Base-by-base conservation (phyloP, 2,113 vertebrate species). In the Oenanthe melanoleuca region DNA sequence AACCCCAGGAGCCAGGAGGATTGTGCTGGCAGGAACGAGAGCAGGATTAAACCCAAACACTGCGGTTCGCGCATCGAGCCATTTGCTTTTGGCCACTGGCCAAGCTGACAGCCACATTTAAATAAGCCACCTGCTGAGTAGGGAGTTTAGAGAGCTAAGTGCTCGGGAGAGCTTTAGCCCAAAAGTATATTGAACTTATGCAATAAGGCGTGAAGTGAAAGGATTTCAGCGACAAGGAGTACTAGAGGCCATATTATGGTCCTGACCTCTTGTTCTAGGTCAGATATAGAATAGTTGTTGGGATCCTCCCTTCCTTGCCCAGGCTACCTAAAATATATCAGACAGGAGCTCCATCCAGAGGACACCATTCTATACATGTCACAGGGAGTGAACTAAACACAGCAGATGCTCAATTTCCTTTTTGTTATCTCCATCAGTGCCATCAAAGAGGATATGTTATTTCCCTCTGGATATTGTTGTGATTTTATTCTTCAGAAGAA, bases 81-180 rank as follows among this genome's bases (percentile, higher is more conserved):
- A 89, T 80, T 85, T 49, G 16, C 67, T 86, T 59, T 56, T 83
- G 88, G 92, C 80, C 72, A 75, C 56, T 75, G 50, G 86, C 90
- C 92, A 88, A 65, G 50, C 47, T 81, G 90, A 93, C 86, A 66
- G 65, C 67, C 74, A 83, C 80, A 91, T 95, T 64, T 77, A 75
- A 93, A 61, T 72, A 89, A 90, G 92, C 94, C 91, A 94, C 96
- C 97, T 94, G 88, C 83, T 63, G 89, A 93, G 91, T 3, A 38
- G 89, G 87, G 82, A 95, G 77, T 85, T 93, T 86, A 88, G 60
- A 89, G 70, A 95, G 69, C 55, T 64, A 88, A 96, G 94, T 75
- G 91, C 60, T 88, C 1, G 2, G 42, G 71, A 88, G 86, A 71
- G 78, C 80, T 64, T 70, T 63, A 50, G 38, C 60, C 26, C 23